A percentile compares a stretch with the other conserved stretches of the same genome.
phyloP scores from a whole-genome alignment of 1,140 invertebrate genomes.

The Drosophila kikkawai region DNA sequence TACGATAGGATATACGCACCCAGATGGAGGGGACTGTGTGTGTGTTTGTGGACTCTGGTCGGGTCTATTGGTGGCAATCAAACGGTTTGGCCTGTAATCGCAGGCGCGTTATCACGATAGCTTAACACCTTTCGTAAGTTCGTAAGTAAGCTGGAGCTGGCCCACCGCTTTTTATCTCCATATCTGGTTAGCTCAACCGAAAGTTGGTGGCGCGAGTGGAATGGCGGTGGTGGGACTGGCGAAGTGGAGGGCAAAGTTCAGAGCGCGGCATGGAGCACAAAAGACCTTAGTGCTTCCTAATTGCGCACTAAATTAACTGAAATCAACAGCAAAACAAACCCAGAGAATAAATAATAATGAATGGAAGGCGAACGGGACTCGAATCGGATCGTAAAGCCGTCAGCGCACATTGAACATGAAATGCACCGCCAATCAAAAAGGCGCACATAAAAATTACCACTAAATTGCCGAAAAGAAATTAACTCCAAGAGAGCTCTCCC shows the following conservation, averaged over 20 bases:
- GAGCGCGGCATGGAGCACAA: slow-evolving; percentile 64
- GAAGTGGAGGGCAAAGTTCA: slow-evolving; percentile 63
- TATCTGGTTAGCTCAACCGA: slow-evolving; percentile 49
- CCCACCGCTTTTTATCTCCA: slow-evolving; percentile 60
- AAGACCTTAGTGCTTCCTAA: slow-evolving; percentile 74
- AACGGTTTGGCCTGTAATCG: slow-evolving; percentile 37
- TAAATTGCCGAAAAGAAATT: slow-evolving; percentile 73
- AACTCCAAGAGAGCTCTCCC: slow-evolving; percentile 37
- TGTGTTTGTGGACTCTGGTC: slow-evolving; percentile 28
- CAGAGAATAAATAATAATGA: slow-evolving; percentile 65
- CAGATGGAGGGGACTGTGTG: not conserved
- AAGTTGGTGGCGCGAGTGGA: slow-evolving; percentile 9
- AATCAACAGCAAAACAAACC: slow-evolving; percentile 37
- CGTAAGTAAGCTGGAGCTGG: slow-evolving; percentile 31
- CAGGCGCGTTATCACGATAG: slow-evolving; percentile 58
- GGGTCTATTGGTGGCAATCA: slow-evolving; percentile 33
- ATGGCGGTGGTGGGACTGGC: slow-evolving; percentile 5
- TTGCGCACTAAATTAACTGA: slow-evolving; percentile 76
- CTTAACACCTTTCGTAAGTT: slow-evolving; percentile 66
- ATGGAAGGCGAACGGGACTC: slow-evolving; percentile 54
- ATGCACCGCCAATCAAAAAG: slow-evolving; percentile 80
- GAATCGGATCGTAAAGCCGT: slow-evolving; percentile 54
- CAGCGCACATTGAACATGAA: slow-evolving; percentile 65
- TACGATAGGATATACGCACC: not conserved
- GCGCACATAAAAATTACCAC: slow-evolving; percentile 76